Evolutionary conservation across 1,140 invertebrate species (phyloP), one percentile per base, ranked within the genome.

Genomic region (Drosophila baimaii): DNA sequence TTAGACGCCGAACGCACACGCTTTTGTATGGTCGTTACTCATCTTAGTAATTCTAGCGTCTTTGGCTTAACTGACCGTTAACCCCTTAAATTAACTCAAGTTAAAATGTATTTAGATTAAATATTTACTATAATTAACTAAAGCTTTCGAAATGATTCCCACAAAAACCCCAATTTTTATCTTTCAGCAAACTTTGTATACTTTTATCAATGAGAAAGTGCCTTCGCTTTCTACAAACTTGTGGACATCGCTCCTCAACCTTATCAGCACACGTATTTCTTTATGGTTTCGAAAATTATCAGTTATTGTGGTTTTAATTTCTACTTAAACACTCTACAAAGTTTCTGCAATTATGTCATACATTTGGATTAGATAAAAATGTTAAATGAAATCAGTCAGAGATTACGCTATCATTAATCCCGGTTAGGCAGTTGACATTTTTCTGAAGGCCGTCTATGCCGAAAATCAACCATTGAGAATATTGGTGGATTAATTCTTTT

Each of bases 321-420:
- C 21, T 52, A 31, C 17, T 23, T 35, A 35, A 52, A 23, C 51
- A 15, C 13, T n/a, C 19, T n/a, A n/a, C 31, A 54, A 54, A n/a
- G 29, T 35, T 35, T 35, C 2, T 35, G 19, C 51, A 54, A 54
- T 35, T 54, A 35, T 54, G 31, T 35, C 51, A 54, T 35, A 8
- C 2, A 23, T 21, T 23, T 39, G 23, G 12, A 55, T 55, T 31
- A 41, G 6, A 12, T 55, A n/a, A 0, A 23, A 23, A 23, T 39
- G 39, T 23, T 10, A 39, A 55, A 35, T 23, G 4, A 54, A 54
- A 35, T 35, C 51, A 35, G 51, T n/a, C 8, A 23, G 19, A 37
- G 57, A 51, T 59, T 51, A 49, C 2, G 27, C n/a, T 54, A 33
- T 52, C 19, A 51, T 15, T 33, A 51, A 59, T 52, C 15, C 15